Percentiles rank a stretch among this genome's conserved stretches.
Conservation (phyloP, 2,888 invertebrate species). For the Dynastes tityus region DNA sequence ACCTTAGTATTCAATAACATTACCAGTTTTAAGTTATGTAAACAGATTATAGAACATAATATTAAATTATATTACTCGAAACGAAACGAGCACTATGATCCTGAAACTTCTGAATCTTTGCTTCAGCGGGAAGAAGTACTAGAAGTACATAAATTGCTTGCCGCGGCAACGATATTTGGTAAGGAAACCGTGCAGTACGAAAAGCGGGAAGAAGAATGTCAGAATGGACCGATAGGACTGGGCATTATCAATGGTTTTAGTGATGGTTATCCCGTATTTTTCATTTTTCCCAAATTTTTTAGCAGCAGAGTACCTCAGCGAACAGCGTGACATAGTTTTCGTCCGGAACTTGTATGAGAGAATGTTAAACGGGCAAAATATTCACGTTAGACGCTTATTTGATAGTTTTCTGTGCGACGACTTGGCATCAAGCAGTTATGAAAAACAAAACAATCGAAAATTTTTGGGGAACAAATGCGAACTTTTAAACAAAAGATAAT, state of each 20-base stretch:
- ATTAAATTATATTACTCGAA: slow-evolving; percentile 5
- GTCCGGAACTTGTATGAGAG: background rate
- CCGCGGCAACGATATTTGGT: slow-evolving; percentile 20
- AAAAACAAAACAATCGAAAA: too few relatives aligned
- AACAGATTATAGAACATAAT: slow-evolving; percentile 13
- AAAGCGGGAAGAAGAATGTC: background rate
- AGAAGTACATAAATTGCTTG: slow-evolving; percentile 18
- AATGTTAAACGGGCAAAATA: background rate
- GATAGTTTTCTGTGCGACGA: slow-evolving; percentile 4
- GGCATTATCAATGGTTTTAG: slow-evolving; percentile 10
- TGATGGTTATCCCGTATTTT: slow-evolving; percentile 19
- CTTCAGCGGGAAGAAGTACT: background rate
- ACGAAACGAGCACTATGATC: background rate
- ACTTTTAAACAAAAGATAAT: background rate
- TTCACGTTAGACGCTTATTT: slow-evolving; percentile 12
- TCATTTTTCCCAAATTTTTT: too few relatives aligned
- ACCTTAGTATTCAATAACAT: slow-evolving; percentile 2
- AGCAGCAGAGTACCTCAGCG: slow-evolving; percentile 21
- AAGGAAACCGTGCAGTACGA: background rate
- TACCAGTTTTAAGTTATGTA: background rate
- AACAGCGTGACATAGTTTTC: background rate
- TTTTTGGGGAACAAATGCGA: slow-evolving; percentile 8
- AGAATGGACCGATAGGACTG: background rate
- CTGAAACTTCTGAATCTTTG: background rate
- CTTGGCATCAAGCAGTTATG: slow-evolving; percentile 12